Evolutionary conservation across 92 coral and sea anemone species (phyloP), one percentile per base, ranked within the genome.

Genomic region (Parazoanthus atlanticus): DNA sequence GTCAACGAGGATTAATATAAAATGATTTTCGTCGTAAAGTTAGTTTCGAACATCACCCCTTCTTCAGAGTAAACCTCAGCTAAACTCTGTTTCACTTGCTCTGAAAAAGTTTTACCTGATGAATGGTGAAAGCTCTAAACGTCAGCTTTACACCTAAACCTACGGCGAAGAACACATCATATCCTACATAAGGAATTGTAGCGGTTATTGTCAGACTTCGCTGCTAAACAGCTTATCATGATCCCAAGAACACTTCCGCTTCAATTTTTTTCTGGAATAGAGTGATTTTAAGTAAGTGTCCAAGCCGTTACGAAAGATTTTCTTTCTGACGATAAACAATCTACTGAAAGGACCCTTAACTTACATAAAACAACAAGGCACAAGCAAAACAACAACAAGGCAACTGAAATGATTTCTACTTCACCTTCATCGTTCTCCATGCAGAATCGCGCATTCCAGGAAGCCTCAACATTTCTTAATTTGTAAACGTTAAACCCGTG

Each of bases 401-500:
- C 19, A 29, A 71, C 36, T 3, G 19, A 61, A 5, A 61, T 5
- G 6, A 21, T 5, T 61, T 15, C 9, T 8, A 29, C 6, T 75
- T 80, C 29, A 80, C 84, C 84, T 32, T 29, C 61, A 5, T 80
- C 36, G 84, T 26, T 19, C 6, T 80, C 84, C 69, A 32, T 54
- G 72, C 84, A 80, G 40, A 26, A 80, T 29, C 84, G 33, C n/a
- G 84, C 84, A 28, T 49, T 19, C 67, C 70, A 49, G 41, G 84
- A 54, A 5, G 43, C 8, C n/a, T 49, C 70, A 17, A 52, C 61
- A 19, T 49, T 49, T 46, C 43, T 31, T 17, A 80, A 31, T 31
- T 49, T 54, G 70, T 80, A 80, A 49, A 80, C 84, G 36, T 47
- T 43, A 54, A 49, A 80, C 25, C 84, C 84, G 28, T 49, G 71